Percentiles rank a stretch among this genome's conserved stretches.
Evolutionary conservation across 2,797 vertebrate species (phyloP).

Genomic region (Lepus townsendii): DNA sequence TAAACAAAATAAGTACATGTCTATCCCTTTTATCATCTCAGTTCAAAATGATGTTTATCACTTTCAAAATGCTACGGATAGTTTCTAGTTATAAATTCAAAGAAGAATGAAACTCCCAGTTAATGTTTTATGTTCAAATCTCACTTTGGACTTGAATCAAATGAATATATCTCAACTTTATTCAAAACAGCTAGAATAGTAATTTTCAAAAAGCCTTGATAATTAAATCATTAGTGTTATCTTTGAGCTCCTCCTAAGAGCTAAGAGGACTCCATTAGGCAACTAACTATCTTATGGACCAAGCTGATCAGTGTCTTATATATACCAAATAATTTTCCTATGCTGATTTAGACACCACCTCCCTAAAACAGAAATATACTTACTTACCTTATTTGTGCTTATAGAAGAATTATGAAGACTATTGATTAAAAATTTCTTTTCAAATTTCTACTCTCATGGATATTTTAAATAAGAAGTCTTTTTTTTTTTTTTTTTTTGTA

Average conservation of each 20-base stretch:
- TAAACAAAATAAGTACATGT: conserved; percentile 44
- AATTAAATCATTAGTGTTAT: neutral
- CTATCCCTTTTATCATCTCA: conserved; percentile 25
- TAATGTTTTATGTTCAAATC: conserved; percentile 13
- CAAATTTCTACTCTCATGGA: neutral
- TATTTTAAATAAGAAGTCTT: conserved; percentile 44
- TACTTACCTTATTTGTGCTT: neutral
- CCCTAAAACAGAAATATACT: neutral
- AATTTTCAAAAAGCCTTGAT: neutral
- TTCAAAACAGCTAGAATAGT: conserved; percentile 35
- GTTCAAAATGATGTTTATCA: conserved; percentile 44
- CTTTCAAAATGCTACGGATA: neutral
- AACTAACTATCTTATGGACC: neutral
- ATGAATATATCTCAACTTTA: conserved; percentile 39
- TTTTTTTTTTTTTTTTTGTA: neutral
- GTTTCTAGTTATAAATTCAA: conserved; percentile 33
- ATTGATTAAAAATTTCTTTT: neutral
- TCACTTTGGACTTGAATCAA: conserved; percentile 43
- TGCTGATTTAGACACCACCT: neutral
- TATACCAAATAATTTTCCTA: neutral
- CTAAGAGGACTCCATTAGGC: neutral
- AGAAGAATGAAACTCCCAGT: conserved; percentile 18
- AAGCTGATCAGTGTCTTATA: neutral
- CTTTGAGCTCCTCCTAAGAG: neutral
- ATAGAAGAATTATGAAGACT: neutral